Evolutionary conservation across 2,797 vertebrate species (phyloP), one percentile per base, ranked within the genome.

Genomic region (Takifugu ocellatus): DNA sequence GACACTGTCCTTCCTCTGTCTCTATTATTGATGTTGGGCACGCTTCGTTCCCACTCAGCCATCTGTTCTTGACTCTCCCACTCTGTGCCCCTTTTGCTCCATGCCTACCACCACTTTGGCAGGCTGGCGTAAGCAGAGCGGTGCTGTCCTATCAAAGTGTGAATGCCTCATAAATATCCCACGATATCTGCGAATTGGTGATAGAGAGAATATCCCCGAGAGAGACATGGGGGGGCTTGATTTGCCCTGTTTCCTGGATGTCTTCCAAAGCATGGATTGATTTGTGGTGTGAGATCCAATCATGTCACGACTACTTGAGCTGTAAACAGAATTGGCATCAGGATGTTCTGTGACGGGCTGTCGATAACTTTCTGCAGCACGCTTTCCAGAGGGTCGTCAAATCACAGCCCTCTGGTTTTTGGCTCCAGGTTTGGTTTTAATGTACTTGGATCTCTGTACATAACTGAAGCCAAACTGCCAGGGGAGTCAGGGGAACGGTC

Each of bases 11-110:
- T 63, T 74, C 62, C 68, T 83, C 78, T 79, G 70, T 71, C 65
- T 56, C 76, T 80, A 88, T 90, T 89, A 87, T 87, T 88, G 82
- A 91, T 89, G 82, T 84, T 14, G 71, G 81, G 62, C 81, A 80
- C 61, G 54, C 61, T 70, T 63, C 68, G 79, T 78, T 83, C 70
- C 79, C 78, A 66, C 74, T 81, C 73, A 61, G 73, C 88, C 89
- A 89, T 91, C 87, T 91, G 89, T 83, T 76, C 75, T 65, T 63
- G 51, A 69, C 61, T 70, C 67, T 77, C 75, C 72, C 53, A 50
- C 75, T 73, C 67, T 1, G 29, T 74, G 57, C 66, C 68, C 68
- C 64, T 54, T 55, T 70, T 43, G 52, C 77, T 66, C 71, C 62
- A 9, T 80, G 63, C 70, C 55, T 56, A 49, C 66, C 54, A 54